Percentiles rank a stretch among this genome's conserved stretches.
These are phyloP conservation scores for Anneissia japonica DNA, from an alignment of 35 echinoderm and acorn worm species.

Conservation along the genomic window DNA sequence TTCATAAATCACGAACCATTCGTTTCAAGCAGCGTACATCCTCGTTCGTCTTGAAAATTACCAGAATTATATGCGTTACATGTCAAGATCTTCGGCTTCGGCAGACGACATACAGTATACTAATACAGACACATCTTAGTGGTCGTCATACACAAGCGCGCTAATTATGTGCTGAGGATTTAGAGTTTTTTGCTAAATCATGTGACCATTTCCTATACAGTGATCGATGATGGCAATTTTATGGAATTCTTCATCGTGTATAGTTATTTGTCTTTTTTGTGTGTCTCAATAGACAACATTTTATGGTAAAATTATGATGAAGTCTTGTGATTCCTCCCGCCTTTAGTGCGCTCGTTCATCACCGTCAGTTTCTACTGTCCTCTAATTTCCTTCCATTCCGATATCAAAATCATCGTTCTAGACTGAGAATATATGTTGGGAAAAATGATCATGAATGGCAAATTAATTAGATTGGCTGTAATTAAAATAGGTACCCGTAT, in stretches of 20 bases:
- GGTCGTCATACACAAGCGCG: background rate
- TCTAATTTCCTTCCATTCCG: too few species aligned
- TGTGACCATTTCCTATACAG: background rate
- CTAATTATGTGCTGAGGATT: background rate
- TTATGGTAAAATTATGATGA: too few species aligned
- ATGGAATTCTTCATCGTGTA: background rate
- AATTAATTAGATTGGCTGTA: too few species aligned
- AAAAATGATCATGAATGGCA: too few species aligned
- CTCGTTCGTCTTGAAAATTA: slow-evolving; percentile 1
- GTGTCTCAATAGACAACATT: too few species aligned
- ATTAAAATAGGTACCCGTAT: too few species aligned
- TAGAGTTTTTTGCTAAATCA: background rate
- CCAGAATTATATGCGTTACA: background rate
- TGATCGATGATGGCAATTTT: background rate
- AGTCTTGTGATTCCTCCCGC: too few species aligned
- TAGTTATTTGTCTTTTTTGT: background rate
- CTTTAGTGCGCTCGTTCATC: too few species aligned
- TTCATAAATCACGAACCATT: background rate
- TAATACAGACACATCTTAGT: background rate
- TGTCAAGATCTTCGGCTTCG: background rate
- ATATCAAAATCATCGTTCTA: too few species aligned
- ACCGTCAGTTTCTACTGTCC: too few species aligned
- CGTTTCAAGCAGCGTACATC: background rate
- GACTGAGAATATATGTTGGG: too few species aligned
- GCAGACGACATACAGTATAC: background rate